Base-by-base conservation (phyloP, 2,113 vertebrate species). In the Aspiorhynchus laticeps region DNA sequence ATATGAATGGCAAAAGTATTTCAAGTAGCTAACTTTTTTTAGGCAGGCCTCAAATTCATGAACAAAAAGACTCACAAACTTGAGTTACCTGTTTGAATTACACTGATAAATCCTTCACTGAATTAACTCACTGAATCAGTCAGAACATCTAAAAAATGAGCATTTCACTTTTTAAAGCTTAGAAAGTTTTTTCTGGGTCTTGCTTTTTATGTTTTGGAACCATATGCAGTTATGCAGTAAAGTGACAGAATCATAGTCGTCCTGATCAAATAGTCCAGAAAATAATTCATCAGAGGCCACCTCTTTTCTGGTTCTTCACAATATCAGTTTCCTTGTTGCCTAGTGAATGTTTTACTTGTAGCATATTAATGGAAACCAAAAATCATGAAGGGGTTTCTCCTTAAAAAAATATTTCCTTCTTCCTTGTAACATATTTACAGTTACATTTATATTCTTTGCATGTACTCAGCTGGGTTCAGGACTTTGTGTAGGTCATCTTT, bases 371-470 rank as follows among this genome's bases (percentile, higher is more conserved):
- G 53, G 33, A 63, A 80, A 80, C 78, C 12, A 1, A n/a, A 24
- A 19, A 31, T 53, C 17, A 19, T 17, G 28, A 17, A 63, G 82
- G 65, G 82, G 24, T 5, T 80, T 85, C 53, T 12, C 33, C 1
- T 21, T 31, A 65, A 67, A 31, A 9, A 69, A 31, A 6, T 2
- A 53, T 80, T 74, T 85, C 53, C 67, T 85, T 80, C 77, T 88
- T 88, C 83, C 87, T 82, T 80, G 24, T 24, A 73, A 4, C 33
- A 11, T 21, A 24, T 38, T 4, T 10, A 24, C 8, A 71, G 2
- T 73, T 41, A 24, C 19, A 12, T 24, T 24, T 38, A 24, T 24
- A 36, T 41, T 41, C 4, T 73, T 73, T 38, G 36, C 36, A 41
- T 5, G 11, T 12, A 36, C 31, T 71, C 8, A 21, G 26, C 11